Percentiles rank a stretch among this genome's conserved stretches.
phyloP scores from a whole-genome alignment of 2,888 invertebrate species.

The Drosophila demipolita region DNA sequence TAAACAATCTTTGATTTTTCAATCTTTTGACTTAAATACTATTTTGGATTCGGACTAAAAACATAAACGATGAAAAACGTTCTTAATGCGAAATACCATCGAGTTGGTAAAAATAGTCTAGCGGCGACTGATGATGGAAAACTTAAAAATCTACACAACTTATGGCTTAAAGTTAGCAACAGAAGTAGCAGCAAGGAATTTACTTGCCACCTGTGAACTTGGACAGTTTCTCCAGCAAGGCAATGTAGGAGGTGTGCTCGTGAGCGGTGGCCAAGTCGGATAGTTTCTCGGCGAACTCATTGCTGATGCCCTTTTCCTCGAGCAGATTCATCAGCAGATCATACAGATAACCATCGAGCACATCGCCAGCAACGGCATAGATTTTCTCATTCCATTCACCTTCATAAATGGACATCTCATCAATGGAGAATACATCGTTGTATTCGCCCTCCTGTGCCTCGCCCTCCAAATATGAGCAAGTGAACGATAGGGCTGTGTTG shows the following conservation, averaged over 20 bases:
- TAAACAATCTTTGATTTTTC: conserved; percentile 40
- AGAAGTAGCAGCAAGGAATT: conserved; percentile 14
- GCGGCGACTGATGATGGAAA: conserved; percentile 26
- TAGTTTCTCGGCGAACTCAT: conserved; percentile 95
- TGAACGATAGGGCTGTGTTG: conserved; percentile 91
- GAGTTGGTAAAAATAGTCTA: neutral
- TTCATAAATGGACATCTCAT: conserved; percentile 95
- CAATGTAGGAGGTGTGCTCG: conserved; percentile 96
- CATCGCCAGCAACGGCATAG: conserved; percentile 96
- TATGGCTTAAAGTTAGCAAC: conserved; percentile 52
- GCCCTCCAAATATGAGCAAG: conserved; percentile 92
- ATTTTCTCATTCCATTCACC: conserved; percentile 95
- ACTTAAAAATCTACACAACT: conserved; percentile 71
- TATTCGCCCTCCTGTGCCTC: conserved; percentile 89
- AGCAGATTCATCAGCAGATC: conserved; percentile 97
- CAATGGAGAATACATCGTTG: conserved; percentile 96
- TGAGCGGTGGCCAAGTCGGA: conserved; percentile 95
- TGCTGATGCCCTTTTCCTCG: conserved; percentile 97
- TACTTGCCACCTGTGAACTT: conserved; percentile 90
- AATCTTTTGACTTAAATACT: conserved; percentile 50
- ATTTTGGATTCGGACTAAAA: conserved; percentile 45
- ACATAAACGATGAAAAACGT: conserved; percentile 47
- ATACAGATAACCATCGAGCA: conserved; percentile 97
- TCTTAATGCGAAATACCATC: conserved; percentile 26
- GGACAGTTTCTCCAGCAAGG: conserved; percentile 92